Evolutionary conservation across 2,888 invertebrate genomes (phyloP).

Genomic region (Lepeophtheirus nordmannii): DNA sequence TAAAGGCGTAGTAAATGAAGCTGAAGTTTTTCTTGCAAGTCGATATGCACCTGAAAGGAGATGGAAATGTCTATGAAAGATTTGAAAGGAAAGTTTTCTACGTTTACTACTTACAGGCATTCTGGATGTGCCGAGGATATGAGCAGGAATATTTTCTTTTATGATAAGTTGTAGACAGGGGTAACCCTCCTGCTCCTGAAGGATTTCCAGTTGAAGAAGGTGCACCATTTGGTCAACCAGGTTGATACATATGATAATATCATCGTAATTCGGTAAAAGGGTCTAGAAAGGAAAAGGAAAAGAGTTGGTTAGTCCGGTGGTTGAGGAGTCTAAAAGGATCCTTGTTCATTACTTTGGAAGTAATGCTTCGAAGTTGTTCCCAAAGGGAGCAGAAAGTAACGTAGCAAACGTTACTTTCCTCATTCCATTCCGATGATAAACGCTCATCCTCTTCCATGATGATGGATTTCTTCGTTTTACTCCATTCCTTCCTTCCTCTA

Average conservation of each 20-base stretch:
- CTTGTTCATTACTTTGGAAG: background rate
- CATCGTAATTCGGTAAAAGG: slow-evolving; percentile 53
- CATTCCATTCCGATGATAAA: background rate
- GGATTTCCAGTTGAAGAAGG: slow-evolving; percentile 55
- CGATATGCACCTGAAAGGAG: slow-evolving; percentile 60
- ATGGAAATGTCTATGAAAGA: slow-evolving; percentile 71
- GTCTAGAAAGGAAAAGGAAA: slow-evolving; percentile 31
- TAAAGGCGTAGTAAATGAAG: slow-evolving; percentile 11
- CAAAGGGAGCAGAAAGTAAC: slow-evolving; percentile 1
- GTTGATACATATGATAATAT: slow-evolving; percentile 74
- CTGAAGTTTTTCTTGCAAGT: slow-evolving; percentile 4
- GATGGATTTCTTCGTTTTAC: too few relatives aligned
- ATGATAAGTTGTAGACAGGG: slow-evolving; percentile 53
- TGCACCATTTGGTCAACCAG: slow-evolving; percentile 81
- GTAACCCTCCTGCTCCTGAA: slow-evolving; percentile 28
- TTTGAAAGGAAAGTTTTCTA: slow-evolving; percentile 52
- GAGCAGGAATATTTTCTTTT: slow-evolving; percentile 62
- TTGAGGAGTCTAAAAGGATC: too few relatives aligned
- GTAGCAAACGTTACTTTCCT: background rate
- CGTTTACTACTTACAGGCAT: slow-evolving; percentile 15
- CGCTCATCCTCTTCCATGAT: background rate
- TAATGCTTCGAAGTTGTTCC: background rate
- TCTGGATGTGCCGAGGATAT: slow-evolving; percentile 17
- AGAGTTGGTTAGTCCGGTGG: too few relatives aligned
- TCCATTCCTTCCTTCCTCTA: too few relatives aligned